Base-by-base conservation (phyloP, 2,888 invertebrate species). In the Cynaeus angustus region DNA sequence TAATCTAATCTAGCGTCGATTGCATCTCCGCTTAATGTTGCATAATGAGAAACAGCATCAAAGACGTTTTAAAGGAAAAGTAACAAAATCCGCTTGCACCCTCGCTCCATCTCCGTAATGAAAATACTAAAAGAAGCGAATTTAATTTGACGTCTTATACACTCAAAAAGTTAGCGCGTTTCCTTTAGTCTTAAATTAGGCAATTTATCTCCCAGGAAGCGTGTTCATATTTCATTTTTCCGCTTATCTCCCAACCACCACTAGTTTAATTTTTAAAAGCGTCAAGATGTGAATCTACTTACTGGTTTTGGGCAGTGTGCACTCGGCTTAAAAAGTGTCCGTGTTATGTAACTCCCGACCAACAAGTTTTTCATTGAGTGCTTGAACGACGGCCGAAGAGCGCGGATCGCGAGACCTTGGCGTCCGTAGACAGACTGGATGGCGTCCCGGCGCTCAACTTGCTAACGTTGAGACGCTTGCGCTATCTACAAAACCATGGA, bases 401-500 rank as follows among this genome's bases (percentile, higher is more conserved):
- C 61, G 69, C 73, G 56, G 41, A 45, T 56, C 56, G 33, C 55
- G 62, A 62, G 82, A 82, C 83, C 82, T 83, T 83, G 83, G 73
- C 79, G 83, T 83, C 81, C 83, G 82, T 75, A 80, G 82, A 81
- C 83, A 84, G 83, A 84, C 84, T 84, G 82, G 81, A 80, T 78
- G 83, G 83, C 83, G 83, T 82, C 83, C 80, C 78, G 80, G 80
- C 81, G 80, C 77, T 79, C 77, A 74, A 75, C 75, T 74, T 75
- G 73, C 72, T 75, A 78, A 70, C 78, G 74, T 72, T 75, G 76
- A 74, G 77, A 82, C 81, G 82, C 83, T 79, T 80, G 83, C 83
- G 83, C 82, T 78, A 75, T 79, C 71, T 73, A 43, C 68, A 30
- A 70, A 56, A 58, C 64, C 66, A 56, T 66, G 69, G 72, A 72